Base-by-base conservation (phyloP, 2,888 invertebrate species). In the Sialis lutaria region DNA sequence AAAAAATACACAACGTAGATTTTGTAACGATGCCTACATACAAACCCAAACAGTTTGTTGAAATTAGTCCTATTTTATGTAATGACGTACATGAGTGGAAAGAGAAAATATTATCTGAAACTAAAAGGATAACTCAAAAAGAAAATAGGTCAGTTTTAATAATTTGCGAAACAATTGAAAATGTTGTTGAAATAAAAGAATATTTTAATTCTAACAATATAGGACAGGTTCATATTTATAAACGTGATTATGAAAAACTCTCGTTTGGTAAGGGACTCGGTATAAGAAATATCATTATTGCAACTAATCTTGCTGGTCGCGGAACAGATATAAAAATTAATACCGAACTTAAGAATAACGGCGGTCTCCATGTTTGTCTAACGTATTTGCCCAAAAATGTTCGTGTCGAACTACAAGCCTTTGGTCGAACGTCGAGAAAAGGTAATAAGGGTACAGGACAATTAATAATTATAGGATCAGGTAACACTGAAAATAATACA, bases 1-100 rank as follows among this genome's bases (percentile, higher is more conserved):
- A 50, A 7, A 42, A 55, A 30, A 56, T 58, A 6, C 56, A 63
- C 43, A 45, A 53, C 1, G 55, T 62, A 1, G 57, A 59, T 42
- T 58, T 57, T 48, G 53, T 60, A 5, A 53, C 53, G 9, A 52
- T 64, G n/a, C 64, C 64, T 6, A 55, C 60, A 3, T 55, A 54
- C 42, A 58, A 55, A 46, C 39, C 50, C 1, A 60, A 57, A 47
- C 45, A 50, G 34, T 57, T 58, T 50, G 33, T 48, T 0, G 48
- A 53, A 45, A 50, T 22, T 2, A 22, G 4, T 22, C 22, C 22
- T 22, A 22, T 22, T 22, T 22, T 22, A 22, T 22, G 22, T 22
- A 22, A 22, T 22, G 22, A 22, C 22, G 22, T 22, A 22, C 22
- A 22, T 22, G 4, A 2, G 22, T 22, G 55, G 50, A 48, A 45